A percentile compares a stretch with the other conserved stretches of the same genome.
phyloP scores from a whole-genome alignment of 1,140 invertebrate species.

The Lamellibrachia luymesi region DNA sequence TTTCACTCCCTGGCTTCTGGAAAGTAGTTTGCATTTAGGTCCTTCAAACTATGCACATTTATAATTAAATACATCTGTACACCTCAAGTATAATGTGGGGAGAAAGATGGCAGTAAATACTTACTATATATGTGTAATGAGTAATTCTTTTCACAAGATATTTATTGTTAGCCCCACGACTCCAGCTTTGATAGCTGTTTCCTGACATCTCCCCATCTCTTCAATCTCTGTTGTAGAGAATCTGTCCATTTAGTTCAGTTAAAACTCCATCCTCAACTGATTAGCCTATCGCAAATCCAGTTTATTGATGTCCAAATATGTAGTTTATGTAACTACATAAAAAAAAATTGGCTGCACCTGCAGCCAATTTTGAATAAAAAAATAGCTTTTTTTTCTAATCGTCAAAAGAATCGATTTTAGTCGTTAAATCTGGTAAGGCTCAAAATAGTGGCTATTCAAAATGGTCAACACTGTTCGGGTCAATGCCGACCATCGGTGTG shows the following conservation, averaged over 20 bases:
- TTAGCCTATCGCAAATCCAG: too few species aligned
- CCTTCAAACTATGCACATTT: neutral
- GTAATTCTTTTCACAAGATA: neutral
- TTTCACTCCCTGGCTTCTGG: neutral
- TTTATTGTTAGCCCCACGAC: neutral
- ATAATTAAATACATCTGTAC: neutral
- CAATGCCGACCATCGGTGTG: too few species aligned
- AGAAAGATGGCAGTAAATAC: neutral
- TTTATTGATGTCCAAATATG: too few species aligned
- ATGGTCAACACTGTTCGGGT: too few species aligned
- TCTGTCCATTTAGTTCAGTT: neutral
- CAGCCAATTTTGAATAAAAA: too few species aligned
- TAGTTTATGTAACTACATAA: too few species aligned
- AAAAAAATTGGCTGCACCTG: too few species aligned
- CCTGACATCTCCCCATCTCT: neutral
- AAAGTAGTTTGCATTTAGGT: neutral
- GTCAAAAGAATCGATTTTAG: too few species aligned
- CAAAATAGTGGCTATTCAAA: too few species aligned
- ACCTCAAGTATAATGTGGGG: neutral
- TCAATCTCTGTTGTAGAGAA: neutral
- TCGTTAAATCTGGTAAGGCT: too few species aligned
- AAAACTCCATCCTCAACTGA: too few species aligned
- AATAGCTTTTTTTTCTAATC: too few species aligned
- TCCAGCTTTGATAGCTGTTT: neutral
- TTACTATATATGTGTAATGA: neutral